Evolutionary conservation across 2,797 vertebrate species (phyloP).

Genomic region (Gymnodraco acuticeps): DNA sequence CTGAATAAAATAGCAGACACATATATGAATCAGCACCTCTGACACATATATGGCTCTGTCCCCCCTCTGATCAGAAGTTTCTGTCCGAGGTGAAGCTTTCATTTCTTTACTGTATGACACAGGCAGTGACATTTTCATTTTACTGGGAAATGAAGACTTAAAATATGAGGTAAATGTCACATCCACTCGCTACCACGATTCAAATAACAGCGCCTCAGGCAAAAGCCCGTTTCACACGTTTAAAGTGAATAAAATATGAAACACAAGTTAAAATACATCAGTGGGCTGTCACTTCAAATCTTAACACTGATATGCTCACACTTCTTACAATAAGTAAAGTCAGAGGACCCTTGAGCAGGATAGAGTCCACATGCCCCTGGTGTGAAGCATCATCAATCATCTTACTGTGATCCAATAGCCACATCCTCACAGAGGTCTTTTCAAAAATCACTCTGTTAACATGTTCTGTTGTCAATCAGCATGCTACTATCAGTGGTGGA

Average conservation of each 20-base stretch:
- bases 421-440: too few species aligned
- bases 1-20: conserved; percentile 48
- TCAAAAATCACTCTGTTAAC: too few species aligned
- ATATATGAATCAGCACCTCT: neutral
- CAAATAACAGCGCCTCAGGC: conserved; percentile 57
- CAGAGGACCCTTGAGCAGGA: conserved; percentile 22
- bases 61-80: conserved; percentile 33
- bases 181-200: conserved; percentile 48
- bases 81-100: conserved; percentile 60
- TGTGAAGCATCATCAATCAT: too few species aligned
- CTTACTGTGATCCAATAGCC: too few species aligned
- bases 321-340: conserved; percentile 27
- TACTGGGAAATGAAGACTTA: conserved; percentile 70
- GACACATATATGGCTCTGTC: conserved; percentile 19
- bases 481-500: too few species aligned
- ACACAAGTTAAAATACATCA: conserved; percentile 41
- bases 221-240: conserved; percentile 40
- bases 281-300: conserved; percentile 34
- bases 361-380: neutral
- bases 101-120: conserved; percentile 66
- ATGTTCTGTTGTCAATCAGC: too few species aligned
- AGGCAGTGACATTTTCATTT: conserved; percentile 65
- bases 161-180: conserved; percentile 61
- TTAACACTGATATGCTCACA: conserved; percentile 14
- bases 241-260: conserved; percentile 44